These are phyloP conservation scores for Fratercula arctica DNA, from an alignment of 2,797 vertebrate genomes.

Conservation along the genomic window DNA sequence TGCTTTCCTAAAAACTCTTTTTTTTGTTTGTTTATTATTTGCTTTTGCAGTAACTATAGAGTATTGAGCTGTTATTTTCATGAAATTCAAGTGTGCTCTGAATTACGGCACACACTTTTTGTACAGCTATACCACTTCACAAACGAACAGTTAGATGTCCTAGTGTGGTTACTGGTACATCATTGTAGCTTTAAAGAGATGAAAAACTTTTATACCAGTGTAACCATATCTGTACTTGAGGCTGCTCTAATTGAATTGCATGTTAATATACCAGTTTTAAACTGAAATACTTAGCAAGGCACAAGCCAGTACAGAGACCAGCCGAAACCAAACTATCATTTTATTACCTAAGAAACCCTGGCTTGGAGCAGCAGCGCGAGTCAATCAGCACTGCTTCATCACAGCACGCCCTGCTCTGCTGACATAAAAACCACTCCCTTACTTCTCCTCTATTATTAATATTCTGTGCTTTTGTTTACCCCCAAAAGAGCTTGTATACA, in stretches of 20 bases:
- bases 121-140: background rate
- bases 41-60: background rate
- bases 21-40: background rate
- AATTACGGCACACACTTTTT: background rate
- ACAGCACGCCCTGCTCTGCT: rapidly evolving
- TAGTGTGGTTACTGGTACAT: background rate
- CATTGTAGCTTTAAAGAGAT: background rate
- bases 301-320: background rate
- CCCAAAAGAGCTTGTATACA: background rate
- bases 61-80: background rate
- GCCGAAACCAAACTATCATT: background rate
- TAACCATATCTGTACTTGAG: background rate
- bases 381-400: background rate
- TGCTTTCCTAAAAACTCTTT: background rate
- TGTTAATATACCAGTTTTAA: rapidly evolving
- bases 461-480: background rate
- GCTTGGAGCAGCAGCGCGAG: background rate
- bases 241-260: background rate
- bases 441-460: background rate
- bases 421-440: background rate
- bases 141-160: background rate
- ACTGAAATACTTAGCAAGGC: background rate
- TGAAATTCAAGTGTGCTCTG: background rate
- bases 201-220: background rate
- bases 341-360: background rate